These are phyloP conservation scores for Antheraea assamensis DNA, from an alignment of 2,888 invertebrate species.

Conservation along the genomic window DNA sequence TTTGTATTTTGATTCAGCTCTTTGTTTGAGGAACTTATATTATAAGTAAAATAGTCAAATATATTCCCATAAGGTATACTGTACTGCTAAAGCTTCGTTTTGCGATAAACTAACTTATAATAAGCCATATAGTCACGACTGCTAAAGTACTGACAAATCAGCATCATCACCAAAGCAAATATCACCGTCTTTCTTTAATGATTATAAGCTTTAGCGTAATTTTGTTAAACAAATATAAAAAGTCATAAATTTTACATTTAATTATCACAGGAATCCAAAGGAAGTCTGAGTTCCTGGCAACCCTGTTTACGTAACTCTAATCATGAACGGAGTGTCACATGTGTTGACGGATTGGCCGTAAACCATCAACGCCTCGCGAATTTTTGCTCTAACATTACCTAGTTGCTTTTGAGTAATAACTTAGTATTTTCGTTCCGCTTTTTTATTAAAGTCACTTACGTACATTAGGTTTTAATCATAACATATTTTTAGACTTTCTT, in stretches of 20 bases:
- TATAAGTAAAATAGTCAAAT: too few relatives aligned
- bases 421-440: background rate
- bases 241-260: background rate
- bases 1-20: too few relatives aligned
- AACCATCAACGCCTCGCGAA: background rate
- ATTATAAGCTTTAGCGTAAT: too few relatives aligned
- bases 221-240: too few relatives aligned
- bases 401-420: background rate
- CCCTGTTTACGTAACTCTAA: background rate
- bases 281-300: background rate
- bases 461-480: background rate
- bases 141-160: too few relatives aligned
- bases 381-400: conserved; percentile 8
- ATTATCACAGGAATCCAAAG: background rate
- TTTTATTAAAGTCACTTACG: background rate
- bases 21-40: too few relatives aligned
- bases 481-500: background rate
- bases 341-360: conserved; percentile 9
- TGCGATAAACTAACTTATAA: too few relatives aligned
- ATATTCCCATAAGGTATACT: too few relatives aligned
- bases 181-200: too few relatives aligned
- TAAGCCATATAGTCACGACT: too few relatives aligned
- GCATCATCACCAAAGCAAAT: too few relatives aligned
- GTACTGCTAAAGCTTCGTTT: too few relatives aligned
- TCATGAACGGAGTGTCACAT: background rate